A percentile compares a stretch with the other conserved stretches of the same genome.
Conservation (phyloP, 1,140 invertebrate genomes). For the Dysdera silvatica region DNA sequence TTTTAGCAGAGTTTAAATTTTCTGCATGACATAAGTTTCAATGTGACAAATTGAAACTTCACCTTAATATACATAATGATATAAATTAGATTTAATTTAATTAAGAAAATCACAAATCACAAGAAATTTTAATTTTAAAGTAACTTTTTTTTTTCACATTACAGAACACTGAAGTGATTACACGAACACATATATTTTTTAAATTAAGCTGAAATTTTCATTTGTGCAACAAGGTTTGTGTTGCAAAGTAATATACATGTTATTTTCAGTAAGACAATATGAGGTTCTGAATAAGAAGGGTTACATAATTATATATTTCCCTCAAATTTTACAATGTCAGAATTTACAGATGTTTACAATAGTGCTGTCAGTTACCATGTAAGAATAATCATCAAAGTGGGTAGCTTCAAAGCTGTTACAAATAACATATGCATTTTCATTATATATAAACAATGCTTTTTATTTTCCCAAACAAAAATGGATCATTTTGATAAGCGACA, state of each 20-base stretch:
- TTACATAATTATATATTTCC: neutral
- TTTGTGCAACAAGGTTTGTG: neutral
- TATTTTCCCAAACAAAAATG: conserved; percentile 6
- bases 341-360: neutral
- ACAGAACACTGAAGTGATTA: too few relatives aligned
- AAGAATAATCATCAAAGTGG: neutral
- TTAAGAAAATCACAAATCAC: too few relatives aligned
- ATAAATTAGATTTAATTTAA: too few relatives aligned
- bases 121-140: too few relatives aligned
- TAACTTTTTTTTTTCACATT: too few relatives aligned
- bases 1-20: too few relatives aligned
- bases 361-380: neutral
- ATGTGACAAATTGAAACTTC: too few relatives aligned
- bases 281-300: neutral
- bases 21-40: too few relatives aligned
- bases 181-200: too few relatives aligned
- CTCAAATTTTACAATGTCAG: too few relatives aligned
- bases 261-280: neutral
- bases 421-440: conserved; percentile 3
- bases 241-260: neutral
- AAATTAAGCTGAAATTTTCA: neutral
- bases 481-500: neutral
- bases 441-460: neutral
- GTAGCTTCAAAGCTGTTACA: neutral
- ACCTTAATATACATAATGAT: too few relatives aligned